Percentiles rank a stretch among this genome's conserved stretches.
Conservation (phyloP, 2,113 vertebrate species). For the Callipepla californica region DNA sequence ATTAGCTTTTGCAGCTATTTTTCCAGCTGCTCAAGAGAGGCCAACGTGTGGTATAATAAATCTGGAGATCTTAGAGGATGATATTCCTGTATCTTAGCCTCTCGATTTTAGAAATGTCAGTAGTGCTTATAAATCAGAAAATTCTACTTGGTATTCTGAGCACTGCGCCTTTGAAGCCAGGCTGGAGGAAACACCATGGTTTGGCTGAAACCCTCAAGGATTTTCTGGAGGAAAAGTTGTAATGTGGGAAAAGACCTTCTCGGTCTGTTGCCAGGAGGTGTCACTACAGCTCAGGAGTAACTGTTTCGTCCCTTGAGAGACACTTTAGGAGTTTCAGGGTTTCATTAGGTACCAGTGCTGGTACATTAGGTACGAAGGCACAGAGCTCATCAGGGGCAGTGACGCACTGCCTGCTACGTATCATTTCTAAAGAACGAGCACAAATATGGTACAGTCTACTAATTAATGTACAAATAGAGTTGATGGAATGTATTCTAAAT, state of each 20-base stretch:
- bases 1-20: conserved; percentile 44
- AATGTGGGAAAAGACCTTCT: background rate
- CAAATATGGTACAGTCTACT: background rate
- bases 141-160: background rate
- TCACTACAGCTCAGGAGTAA: conserved; percentile 75
- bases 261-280: conserved; percentile 77
- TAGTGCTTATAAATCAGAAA: background rate
- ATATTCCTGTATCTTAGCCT: background rate
- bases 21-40: conserved; percentile 2
- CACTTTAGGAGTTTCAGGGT: background rate
- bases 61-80: conserved; percentile 9
- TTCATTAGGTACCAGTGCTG: background rate
- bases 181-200: background rate
- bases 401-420: background rate
- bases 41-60: background rate
- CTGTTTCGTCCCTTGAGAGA: background rate
- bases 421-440: fast-evolving
- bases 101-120: background rate
- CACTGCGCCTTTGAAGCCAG: background rate
- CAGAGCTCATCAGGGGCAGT: background rate
- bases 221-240: background rate
- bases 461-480: background rate
- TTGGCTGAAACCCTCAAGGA: background rate
- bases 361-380: no score
- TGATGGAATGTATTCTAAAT: background rate